These are phyloP conservation scores for Synaphobranchus kaupii DNA, from an alignment of 2,797 vertebrate genomes.

Conservation along the genomic window DNA sequence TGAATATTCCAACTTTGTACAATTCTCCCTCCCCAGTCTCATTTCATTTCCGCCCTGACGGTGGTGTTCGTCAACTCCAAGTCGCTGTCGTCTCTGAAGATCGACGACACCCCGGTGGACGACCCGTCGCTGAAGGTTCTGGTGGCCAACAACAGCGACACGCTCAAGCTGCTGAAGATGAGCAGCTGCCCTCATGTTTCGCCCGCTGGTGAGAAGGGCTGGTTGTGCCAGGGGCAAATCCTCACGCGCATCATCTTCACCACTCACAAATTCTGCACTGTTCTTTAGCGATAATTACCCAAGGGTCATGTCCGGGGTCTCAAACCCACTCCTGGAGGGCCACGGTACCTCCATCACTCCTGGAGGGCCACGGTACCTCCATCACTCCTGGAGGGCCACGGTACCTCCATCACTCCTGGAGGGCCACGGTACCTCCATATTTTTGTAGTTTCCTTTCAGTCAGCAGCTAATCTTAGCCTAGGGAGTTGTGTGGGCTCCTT, in stretches of 20 bases:
- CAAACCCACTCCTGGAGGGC: neutral
- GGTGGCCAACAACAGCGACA: constrained; percentile 97
- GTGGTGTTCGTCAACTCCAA: constrained; percentile 99
- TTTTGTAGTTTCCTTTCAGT: neutral
- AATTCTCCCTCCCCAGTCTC: constrained; percentile 74
- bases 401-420: too few relatives aligned
- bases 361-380: too few relatives aligned
- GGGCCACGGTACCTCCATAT: too few relatives aligned
- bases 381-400: too few relatives aligned
- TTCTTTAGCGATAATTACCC: neutral
- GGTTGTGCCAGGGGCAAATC: neutral
- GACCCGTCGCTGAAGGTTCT: constrained; percentile 92
- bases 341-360: neutral
- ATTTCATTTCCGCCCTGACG: constrained; percentile 96
- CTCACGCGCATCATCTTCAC: neutral
- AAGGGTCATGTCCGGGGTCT: neutral
- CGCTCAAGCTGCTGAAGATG: constrained; percentile 93
- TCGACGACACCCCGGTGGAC: constrained; percentile 95
- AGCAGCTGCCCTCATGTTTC: constrained; percentile 82
- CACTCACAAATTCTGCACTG: neutral
- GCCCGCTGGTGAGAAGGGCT: constrained; percentile 44
- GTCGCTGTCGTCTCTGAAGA: constrained; percentile 93
- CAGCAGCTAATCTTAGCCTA: neutral
- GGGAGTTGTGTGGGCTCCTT: neutral
- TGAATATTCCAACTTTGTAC: neutral